Evolutionary conservation across 2,888 invertebrate species (phyloP).

Genomic region (Malthinus seriepunctatus): DNA sequence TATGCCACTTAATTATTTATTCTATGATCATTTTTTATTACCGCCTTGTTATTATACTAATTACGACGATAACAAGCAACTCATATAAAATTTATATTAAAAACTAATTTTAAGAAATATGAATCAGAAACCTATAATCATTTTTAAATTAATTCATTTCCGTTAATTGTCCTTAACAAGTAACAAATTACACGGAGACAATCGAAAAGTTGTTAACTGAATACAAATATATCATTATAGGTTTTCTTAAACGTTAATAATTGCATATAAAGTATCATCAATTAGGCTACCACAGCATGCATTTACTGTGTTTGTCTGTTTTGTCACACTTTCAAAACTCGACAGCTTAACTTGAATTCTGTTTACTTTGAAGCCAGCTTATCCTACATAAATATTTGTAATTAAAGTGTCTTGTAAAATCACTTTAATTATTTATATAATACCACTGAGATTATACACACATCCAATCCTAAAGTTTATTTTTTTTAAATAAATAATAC

Average conservation of each 20-base stretch:
- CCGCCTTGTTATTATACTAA: too few relatives aligned
- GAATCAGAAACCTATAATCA: slow-evolving; percentile 11
- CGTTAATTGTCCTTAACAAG: slow-evolving; percentile 20
- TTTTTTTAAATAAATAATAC: neutral
- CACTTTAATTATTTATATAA: neutral
- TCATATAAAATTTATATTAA: neutral
- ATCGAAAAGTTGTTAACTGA: slow-evolving; percentile 3
- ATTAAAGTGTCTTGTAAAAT: neutral
- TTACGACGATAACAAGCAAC: too few relatives aligned
- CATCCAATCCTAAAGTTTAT: neutral
- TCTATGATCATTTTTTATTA: too few relatives aligned
- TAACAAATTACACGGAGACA: neutral
- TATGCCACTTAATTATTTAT: too few relatives aligned
- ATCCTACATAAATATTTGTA: too few relatives aligned
- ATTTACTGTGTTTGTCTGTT: neutral
- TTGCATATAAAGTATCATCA: neutral
- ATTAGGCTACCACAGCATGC: neutral
- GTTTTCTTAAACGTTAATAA: neutral
- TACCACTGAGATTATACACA: neutral
- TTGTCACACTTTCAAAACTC: too few relatives aligned
- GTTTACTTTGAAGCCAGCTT: neutral
- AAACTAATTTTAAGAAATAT: neutral
- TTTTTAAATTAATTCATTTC: slow-evolving; percentile 17
- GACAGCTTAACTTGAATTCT: neutral
- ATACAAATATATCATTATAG: slow-evolving; percentile 10